Base-by-base conservation (phyloP, 1,140 invertebrate species). In the Tribolium castaneum region DNA sequence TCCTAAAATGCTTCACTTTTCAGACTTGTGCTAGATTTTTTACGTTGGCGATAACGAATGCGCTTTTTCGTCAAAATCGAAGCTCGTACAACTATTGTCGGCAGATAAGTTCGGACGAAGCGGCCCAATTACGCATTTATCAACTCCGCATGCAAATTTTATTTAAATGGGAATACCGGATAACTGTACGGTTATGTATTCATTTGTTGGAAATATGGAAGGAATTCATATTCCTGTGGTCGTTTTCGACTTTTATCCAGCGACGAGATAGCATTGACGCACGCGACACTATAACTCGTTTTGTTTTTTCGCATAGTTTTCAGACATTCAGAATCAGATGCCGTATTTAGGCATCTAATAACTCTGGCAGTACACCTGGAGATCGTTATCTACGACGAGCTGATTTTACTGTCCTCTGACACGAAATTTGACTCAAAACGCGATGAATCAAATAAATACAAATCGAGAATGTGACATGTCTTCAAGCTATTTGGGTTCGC, bases 1-100 rank as follows among this genome's bases (percentile, higher is more conserved):
- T 80, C 80, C 80, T 76, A 52, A 71, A 75, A 73, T 66, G 56
- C 54, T 77, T 75, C 66, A 50, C 13, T 56, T 70, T 75, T 52
- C 76, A 75, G 73, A 59, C 30, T 39, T 75, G 73, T 75, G 14
- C 51, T 19, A 75, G 52, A 75, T 59, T 59, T 75, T 76, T 76
- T 76, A 70, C 35, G 56, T 35, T 14, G 22, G 54, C 59, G 75
- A 76, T 76, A 76, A 70, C 45, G 59, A 35, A 34, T 34, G 30
- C 10, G 59, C 25, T 34, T 66, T 66, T 66, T 66, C 34, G 5
- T 5, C 59, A 66, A 66, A 13, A 34, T 66, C 30, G n/a, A 35
- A 14, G 16, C 54, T 59, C 6, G 10, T 22, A 25, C 9, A 66
- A 66, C 59, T 66, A 66, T 66, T 50, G 19, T 72, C 30, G 66